phyloP scores from a whole-genome alignment of 2,888 invertebrate genomes.

The Spilarctia lutea region DNA sequence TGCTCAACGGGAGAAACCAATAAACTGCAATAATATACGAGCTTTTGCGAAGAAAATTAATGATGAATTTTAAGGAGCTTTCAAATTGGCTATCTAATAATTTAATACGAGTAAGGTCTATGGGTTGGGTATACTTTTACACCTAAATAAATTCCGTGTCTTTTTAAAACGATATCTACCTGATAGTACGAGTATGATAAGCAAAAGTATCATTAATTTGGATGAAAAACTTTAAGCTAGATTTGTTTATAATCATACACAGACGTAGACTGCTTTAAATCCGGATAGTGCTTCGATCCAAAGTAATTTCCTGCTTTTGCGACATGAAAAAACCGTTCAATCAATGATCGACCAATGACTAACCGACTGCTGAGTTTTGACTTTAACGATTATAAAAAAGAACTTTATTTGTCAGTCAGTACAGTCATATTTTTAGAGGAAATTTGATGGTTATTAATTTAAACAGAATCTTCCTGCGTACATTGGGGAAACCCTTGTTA shows the following conservation, averaged over 20 bases:
- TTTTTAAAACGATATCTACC: background rate
- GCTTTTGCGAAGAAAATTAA: background rate
- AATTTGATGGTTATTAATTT: background rate
- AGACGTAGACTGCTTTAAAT: conserved; percentile 53
- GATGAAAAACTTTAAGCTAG: background rate
- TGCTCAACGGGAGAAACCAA: conserved; percentile 8
- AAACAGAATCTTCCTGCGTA: background rate
- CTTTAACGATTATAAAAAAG: background rate
- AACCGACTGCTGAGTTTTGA: conserved; percentile 44
- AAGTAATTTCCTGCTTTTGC: conserved; percentile 70
- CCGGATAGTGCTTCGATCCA: conserved; percentile 64
- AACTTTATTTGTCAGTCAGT: background rate
- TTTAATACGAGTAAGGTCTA: background rate
- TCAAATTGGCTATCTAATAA: background rate
- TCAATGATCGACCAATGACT: conserved; percentile 57
- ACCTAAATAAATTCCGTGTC: background rate
- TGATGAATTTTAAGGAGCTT: background rate
- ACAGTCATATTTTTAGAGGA: background rate
- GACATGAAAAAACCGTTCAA: conserved; percentile 72
- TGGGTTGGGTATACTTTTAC: too few species aligned
- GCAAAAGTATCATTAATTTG: background rate
- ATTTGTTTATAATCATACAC: conserved; percentile 38
- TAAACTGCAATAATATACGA: background rate
- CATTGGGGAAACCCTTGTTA: background rate
- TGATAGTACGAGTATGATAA: background rate